phyloP scores from a whole-genome alignment of 1,140 invertebrate genomes.

The Sycobia sp. region DNA sequence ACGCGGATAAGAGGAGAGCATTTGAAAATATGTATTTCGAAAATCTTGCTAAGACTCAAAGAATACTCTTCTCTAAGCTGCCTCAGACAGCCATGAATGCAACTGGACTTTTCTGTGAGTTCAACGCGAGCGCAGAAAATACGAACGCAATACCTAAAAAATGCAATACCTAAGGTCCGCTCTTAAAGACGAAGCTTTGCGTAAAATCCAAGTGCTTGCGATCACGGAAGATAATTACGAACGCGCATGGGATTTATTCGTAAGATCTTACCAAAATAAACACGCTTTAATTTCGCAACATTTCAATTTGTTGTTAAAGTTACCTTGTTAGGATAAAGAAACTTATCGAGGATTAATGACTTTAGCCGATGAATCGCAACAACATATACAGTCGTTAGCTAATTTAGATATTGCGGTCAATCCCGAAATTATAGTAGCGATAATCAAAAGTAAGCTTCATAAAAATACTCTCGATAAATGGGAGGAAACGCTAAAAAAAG shows the following conservation, averaged over 20 bases:
- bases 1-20: not conserved
- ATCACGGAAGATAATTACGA: slow-evolving; percentile 9
- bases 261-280: no score
- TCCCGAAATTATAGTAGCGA: slow-evolving; percentile 5
- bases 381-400: not conserved
- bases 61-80: no score
- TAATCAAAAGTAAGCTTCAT: slow-evolving; percentile 4
- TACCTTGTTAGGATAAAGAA: no score
- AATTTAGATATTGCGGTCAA: not conserved
- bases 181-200: slow-evolving; percentile 8
- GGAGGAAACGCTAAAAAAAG: slow-evolving; percentile 2
- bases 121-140: not conserved
- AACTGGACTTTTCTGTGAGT: no score
- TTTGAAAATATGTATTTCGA: no score
- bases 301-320: not conserved
- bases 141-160: no score
- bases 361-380: slow-evolving; percentile 11
- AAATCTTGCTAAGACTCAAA: no score
- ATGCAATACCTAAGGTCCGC: no score
- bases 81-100: no score
- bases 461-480: slow-evolving; percentile 10
- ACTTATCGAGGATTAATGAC: slow-evolving; percentile 2
- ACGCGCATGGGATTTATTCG: no score
- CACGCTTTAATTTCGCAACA: slow-evolving; percentile 16
- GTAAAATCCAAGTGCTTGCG: no score